phyloP scores from a whole-genome alignment of 1,140 invertebrate genomes.

The Sarcophaga bullata region DNA sequence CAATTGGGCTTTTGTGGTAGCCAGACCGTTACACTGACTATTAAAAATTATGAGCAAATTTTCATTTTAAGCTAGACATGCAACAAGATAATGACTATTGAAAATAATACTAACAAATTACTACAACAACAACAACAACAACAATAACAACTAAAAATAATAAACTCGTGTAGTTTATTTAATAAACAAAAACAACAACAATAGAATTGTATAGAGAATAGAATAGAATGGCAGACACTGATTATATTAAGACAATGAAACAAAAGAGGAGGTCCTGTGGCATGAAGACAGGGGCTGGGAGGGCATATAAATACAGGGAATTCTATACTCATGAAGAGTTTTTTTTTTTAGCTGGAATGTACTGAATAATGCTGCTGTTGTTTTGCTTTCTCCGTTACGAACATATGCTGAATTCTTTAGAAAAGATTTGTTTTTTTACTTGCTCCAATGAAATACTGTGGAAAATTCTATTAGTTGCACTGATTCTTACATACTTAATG shows the following conservation, averaged over 20 bases:
- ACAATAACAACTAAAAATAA: not conserved
- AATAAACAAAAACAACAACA: slow-evolving; percentile 12
- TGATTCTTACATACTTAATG: too few relatives aligned
- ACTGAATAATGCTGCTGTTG: too few relatives aligned
- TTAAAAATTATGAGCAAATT: not conserved
- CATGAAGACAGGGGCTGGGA: too few relatives aligned
- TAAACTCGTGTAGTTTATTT: not conserved
- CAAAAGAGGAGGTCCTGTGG: not conserved
- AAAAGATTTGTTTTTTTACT: too few relatives aligned
- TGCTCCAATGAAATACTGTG: too few relatives aligned
- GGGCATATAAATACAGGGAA: too few relatives aligned
- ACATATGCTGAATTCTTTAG: too few relatives aligned
- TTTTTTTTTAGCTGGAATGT: too few relatives aligned
- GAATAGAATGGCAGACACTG: not conserved
- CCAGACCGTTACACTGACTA: not conserved
- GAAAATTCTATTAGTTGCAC: too few relatives aligned
- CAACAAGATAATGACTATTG: not conserved
- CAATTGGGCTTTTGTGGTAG: not conserved
- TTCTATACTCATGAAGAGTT: too few relatives aligned
- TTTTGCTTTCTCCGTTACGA: too few relatives aligned
- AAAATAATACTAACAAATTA: not conserved
- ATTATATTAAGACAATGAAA: not conserved
- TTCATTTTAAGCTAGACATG: not conserved
- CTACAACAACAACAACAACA: not conserved
- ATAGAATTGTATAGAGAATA: too few relatives aligned